Evolutionary conservation across 2,888 invertebrate genomes (phyloP).

Genomic region (Diploptera punctata): DNA sequence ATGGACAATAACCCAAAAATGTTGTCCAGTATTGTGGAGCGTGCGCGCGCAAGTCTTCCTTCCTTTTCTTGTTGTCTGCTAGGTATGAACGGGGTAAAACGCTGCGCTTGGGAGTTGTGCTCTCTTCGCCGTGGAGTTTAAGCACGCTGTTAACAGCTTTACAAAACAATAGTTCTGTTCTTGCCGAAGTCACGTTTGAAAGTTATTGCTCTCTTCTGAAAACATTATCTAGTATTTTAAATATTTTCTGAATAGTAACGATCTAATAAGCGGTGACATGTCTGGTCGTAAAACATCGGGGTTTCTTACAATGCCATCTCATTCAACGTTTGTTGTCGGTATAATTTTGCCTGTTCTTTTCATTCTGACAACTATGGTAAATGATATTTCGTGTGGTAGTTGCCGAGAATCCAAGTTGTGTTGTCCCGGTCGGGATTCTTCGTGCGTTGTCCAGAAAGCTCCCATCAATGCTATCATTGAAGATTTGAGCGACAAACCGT

Average conservation of each 20-base stretch:
- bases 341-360: slow-evolving; percentile 55
- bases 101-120: neutral
- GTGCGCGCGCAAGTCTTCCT: slow-evolving; percentile 25
- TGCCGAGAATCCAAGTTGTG: slow-evolving; percentile 84
- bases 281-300: too few species aligned
- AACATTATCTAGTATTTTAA: too few species aligned
- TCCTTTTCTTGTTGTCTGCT: neutral
- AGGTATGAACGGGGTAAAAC: slow-evolving; percentile 15
- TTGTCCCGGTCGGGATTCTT: slow-evolving; percentile 86
- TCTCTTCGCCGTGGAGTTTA: too few species aligned
- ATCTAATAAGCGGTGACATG: too few species aligned
- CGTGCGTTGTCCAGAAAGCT: slow-evolving; percentile 89
- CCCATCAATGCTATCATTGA: slow-evolving; percentile 84
- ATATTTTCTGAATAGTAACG: too few species aligned
- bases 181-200: neutral
- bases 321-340: neutral
- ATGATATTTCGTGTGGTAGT: slow-evolving; percentile 62
- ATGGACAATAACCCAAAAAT: neutral
- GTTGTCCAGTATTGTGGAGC: neutral
- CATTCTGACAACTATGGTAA: neutral
- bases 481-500: slow-evolving; percentile 83
- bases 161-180: too few species aligned
- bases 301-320: neutral
- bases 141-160: too few species aligned
- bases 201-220: neutral